Evolutionary conservation across 2,888 invertebrate genomes (phyloP).

Genomic region (Nymphalis urticae): DNA sequence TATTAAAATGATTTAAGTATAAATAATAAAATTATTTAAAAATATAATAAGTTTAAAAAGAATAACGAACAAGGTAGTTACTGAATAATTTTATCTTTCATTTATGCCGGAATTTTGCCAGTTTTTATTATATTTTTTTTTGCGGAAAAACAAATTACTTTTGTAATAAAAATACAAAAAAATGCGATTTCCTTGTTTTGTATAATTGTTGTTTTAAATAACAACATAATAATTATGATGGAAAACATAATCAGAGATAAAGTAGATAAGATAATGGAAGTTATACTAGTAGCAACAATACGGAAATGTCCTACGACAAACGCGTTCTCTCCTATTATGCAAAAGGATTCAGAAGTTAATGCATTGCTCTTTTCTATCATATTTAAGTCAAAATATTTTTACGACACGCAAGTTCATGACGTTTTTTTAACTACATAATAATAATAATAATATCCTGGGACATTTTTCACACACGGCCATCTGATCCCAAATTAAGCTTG

Average conservation of each 20-base stretch:
- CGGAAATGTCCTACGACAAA: too few relatives aligned
- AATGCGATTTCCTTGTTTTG: conserved; percentile 2
- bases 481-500: too few relatives aligned
- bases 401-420: too few relatives aligned
- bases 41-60: neutral
- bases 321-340: too few relatives aligned
- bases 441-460: too few relatives aligned
- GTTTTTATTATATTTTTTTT: neutral
- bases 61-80: neutral
- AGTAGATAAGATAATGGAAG: neutral
- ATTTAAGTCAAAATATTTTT: too few relatives aligned
- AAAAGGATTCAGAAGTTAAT: too few relatives aligned
- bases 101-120: neutral
- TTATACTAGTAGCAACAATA: neutral
- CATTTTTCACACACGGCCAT: too few relatives aligned
- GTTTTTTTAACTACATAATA: too few relatives aligned
- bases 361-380: too few relatives aligned
- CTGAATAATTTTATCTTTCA: neutral
- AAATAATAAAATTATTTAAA: neutral
- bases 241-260: neutral
- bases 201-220: neutral
- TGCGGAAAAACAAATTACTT: neutral
- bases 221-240: neutral
- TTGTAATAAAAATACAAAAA: neutral
- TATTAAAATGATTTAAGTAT: too few relatives aligned